phyloP scores from a whole-genome alignment of 2,888 invertebrate species.

The Nemotelus nigrinus region DNA sequence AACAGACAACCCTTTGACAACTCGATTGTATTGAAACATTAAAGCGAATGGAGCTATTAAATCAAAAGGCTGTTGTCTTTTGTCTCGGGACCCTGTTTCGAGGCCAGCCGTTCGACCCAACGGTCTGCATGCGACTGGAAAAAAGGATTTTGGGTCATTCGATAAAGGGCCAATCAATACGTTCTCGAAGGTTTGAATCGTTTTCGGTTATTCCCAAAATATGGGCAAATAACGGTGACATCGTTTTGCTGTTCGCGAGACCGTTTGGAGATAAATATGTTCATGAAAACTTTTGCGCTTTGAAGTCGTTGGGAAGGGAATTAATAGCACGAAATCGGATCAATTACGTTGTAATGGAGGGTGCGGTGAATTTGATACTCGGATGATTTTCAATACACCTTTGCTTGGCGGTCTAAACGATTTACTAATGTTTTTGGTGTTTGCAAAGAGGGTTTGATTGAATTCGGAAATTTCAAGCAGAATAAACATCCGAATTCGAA shows the following conservation, averaged over 20 bases:
- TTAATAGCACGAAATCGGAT: too few species aligned
- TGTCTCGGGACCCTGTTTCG: background rate
- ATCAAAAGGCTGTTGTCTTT: conserved; percentile 28
- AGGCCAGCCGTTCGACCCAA: background rate
- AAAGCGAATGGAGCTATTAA: conserved; percentile 25
- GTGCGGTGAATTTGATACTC: too few species aligned
- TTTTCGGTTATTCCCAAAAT: conserved; percentile 24
- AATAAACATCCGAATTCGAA: too few species aligned
- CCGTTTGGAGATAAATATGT: background rate
- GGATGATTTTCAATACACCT: too few species aligned
- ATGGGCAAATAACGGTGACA: background rate
- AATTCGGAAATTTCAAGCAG: too few species aligned
- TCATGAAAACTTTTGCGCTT: too few species aligned
- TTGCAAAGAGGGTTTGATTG: too few species aligned
- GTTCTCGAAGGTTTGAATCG: conserved; percentile 13
- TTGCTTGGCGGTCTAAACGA: too few species aligned
- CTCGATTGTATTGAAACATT: conserved; percentile 26
- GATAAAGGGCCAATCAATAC: conserved; percentile 24
- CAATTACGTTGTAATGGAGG: too few species aligned
- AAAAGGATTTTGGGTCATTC: conserved; percentile 21
- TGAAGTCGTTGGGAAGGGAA: too few species aligned
- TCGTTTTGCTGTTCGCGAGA: background rate
- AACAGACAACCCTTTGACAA: conserved; percentile 6
- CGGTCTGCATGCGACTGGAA: background rate
- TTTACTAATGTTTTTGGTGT: too few species aligned